phyloP scores from a whole-genome alignment of 2,888 invertebrate species.

The Myathropa florea region DNA sequence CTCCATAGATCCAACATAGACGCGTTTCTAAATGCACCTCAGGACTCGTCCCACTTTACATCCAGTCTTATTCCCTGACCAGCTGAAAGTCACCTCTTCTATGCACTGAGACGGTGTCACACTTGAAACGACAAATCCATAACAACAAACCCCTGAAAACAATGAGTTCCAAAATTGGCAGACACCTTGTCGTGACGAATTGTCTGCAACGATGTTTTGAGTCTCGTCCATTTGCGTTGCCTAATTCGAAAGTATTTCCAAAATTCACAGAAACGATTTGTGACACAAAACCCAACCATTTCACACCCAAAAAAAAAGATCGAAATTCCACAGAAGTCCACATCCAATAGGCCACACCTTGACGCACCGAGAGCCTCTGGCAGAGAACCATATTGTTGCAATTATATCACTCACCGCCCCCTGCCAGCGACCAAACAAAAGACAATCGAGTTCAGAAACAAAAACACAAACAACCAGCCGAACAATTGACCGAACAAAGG shows the following conservation, averaged over 20 bases:
- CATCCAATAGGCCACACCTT: conserved; percentile 62
- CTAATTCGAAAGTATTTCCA: conserved; percentile 57
- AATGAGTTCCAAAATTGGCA: neutral
- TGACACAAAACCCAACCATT: conserved; percentile 40
- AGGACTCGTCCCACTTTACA: neutral
- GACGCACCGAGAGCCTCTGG: neutral
- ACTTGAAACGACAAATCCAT: neutral
- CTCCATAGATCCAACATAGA: too few relatives aligned
- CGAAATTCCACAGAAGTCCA: conserved; percentile 26
- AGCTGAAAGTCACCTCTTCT: neutral
- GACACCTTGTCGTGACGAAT: conserved; percentile 71
- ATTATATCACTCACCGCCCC: conserved; percentile 61
- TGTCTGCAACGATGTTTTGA: conserved; percentile 59
- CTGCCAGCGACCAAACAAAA: conserved; percentile 45
- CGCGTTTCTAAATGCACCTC: too few relatives aligned
- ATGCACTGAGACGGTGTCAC: neutral
- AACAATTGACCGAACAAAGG: conserved; percentile 50
- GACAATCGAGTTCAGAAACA: conserved; percentile 36
- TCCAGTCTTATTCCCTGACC: neutral
- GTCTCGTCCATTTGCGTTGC: conserved; percentile 31
- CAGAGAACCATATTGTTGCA: conserved; percentile 54
- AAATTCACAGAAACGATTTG: conserved; percentile 55
- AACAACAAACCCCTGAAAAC: neutral
- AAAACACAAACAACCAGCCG: conserved; percentile 44
- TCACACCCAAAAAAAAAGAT: neutral